Conservation (phyloP, 1,140 invertebrate species). For the Temnothorax nylanderi region DNA sequence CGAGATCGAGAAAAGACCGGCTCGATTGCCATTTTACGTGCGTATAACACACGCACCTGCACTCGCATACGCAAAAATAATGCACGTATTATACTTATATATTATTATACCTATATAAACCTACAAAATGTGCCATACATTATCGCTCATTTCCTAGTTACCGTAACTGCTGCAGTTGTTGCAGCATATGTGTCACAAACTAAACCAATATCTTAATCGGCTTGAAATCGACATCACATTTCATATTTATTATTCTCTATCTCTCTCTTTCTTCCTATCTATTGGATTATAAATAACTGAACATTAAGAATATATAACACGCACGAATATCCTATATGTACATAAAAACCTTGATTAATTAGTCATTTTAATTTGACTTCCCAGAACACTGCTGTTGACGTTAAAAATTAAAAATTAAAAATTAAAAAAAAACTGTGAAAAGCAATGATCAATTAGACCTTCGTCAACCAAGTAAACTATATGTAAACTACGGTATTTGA, state of each 20-base stretch:
- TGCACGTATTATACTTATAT: not conserved
- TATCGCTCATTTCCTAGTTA: not conserved
- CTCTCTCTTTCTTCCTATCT: not conserved
- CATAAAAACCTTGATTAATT: no score
- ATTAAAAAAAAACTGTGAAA: not conserved
- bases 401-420: not conserved
- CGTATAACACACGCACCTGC: not conserved
- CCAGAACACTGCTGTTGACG: no score
- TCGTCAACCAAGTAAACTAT: no score
- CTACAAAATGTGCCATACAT: not conserved
- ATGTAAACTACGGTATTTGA: not conserved
- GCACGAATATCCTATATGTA: not conserved
- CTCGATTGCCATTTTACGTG: slow-evolving; percentile 58
- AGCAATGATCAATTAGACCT: not conserved
- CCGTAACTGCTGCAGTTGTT: not conserved
- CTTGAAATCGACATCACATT: no score
- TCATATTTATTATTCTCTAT: no score
- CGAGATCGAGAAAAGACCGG: not conserved
- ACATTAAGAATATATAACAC: not conserved
- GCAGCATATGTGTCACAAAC: no score
- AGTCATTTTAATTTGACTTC: no score
- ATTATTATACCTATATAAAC: not conserved
- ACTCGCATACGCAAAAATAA: not conserved
- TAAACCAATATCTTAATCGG: no score
- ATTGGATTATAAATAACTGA: not conserved